Evolutionary conservation across 2,888 invertebrate genomes (phyloP).

Genomic region (Orthosia gracilis): DNA sequence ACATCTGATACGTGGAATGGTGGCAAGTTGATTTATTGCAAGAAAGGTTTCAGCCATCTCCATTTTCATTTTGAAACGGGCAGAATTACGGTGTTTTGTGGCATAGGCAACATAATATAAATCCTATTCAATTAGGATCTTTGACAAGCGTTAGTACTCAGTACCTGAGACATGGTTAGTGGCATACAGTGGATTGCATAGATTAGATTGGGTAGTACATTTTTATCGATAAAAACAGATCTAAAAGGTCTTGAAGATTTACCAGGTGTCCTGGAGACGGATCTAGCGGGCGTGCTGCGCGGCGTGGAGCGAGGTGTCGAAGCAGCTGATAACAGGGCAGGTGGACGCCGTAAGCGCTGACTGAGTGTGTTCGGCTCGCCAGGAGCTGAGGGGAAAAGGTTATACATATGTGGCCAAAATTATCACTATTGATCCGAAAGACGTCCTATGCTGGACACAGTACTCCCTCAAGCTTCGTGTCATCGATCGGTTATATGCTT

Average conservation of each 20-base stretch:
- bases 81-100: no score
- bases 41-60: no score
- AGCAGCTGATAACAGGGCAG: constrained; percentile 92
- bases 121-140: no score
- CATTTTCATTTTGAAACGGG: no score
- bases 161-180: not conserved
- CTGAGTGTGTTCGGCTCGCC: constrained; percentile 96
- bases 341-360: constrained; percentile 93
- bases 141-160: not conserved
- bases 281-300: constrained; percentile 93
- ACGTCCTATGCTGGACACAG: not conserved
- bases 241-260: constrained; percentile 1
- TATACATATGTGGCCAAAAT: not conserved
- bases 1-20: no score
- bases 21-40: no score
- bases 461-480: not conserved
- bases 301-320: constrained; percentile 94
- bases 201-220: no score
- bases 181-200: no score
- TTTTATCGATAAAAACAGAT: not conserved
- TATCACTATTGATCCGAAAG: no score
- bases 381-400: constrained; percentile 90
- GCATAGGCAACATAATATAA: no score
- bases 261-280: constrained; percentile 87
- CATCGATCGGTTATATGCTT: no score